Base-by-base conservation (phyloP, 2,888 invertebrate species). In the Brenthis ino region DNA sequence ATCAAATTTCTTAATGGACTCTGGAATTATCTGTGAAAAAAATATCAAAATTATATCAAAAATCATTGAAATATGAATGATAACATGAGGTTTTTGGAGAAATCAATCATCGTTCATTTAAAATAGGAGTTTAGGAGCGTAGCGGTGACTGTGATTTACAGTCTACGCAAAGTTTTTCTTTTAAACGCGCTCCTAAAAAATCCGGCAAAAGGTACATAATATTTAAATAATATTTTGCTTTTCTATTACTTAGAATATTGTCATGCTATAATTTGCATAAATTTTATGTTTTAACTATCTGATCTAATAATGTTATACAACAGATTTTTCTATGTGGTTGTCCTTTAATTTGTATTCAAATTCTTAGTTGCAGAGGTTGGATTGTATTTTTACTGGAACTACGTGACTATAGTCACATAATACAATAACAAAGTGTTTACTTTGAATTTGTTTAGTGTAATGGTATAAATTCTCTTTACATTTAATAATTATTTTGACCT, bases 51-150 rank as follows among this genome's bases (percentile, higher is more conserved):
- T 85, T 87, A 85, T 83, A 86, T 84, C 84, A 83, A 86, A 86
- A 86, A 83, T 81, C 82, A 80, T 78, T 79, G 82, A 84, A 86
- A 83, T 85, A 87, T 88, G 88, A 87, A 86, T 88, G 86, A 83
- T 89, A 89, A 83, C 84, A 85, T 83, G 84, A 82, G 82, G 80
- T 80, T 82, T 73, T 77, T 77, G 76, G 76, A 65, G 76, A 66
- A 78, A 79, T 78, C 75, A 72, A 75, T 74, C 72, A 76, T 69
- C 69, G 72, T 71, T 71, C 74, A 73, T 72, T 76, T 77, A 72
- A 82, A 82, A 84, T 85, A 87, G 79, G 70, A 74, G 71, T 75
- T 72, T 64, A 47, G 74, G 71, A 72, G 72, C 70, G 74, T 75
- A 56, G 72, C 71, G 68, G 76, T 78, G 76, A 76, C 76, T 72